Evolutionary conservation across 2,888 invertebrate species (phyloP).

Genomic region (Parasteatoda lunata): DNA sequence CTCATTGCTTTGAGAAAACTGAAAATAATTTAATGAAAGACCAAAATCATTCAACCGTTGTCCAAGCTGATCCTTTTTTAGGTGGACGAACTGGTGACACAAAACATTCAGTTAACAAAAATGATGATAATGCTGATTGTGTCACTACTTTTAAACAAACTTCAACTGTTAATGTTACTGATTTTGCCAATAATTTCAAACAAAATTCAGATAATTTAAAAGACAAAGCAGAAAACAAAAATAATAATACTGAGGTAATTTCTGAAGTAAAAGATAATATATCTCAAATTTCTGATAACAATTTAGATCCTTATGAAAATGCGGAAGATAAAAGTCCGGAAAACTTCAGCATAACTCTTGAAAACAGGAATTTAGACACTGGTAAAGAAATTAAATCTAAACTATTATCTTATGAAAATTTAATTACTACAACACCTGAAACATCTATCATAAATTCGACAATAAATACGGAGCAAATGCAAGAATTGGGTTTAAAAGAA

Average conservation of each 20-base stretch:
- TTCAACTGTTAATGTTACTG: too few relatives aligned
- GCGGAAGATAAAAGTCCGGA: too few relatives aligned
- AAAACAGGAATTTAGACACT: too few relatives aligned
- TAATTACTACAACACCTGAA: not conserved
- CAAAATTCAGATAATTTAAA: too few relatives aligned
- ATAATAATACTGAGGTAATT: not conserved
- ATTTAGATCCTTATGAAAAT: not conserved
- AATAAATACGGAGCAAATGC: not conserved
- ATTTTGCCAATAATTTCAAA: too few relatives aligned
- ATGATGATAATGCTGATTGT: conserved; percentile 10
- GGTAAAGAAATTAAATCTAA: too few relatives aligned
- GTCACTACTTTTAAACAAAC: not conserved
- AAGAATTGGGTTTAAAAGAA: not conserved
- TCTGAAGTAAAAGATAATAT: not conserved
- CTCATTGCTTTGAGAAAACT: not conserved
- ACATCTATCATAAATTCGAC: not conserved
- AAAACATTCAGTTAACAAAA: conserved; percentile 17
- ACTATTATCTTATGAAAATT: too few relatives aligned
- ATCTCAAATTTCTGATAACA: not conserved
- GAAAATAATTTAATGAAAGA: not conserved
- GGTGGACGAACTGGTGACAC: conserved; percentile 43
- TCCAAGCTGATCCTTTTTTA: conserved; percentile 50
- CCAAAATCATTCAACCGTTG: not conserved
- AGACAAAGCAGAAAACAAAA: not conserved
- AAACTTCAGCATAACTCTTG: too few relatives aligned